phyloP scores from a whole-genome alignment of 1,140 invertebrate genomes.

The Drosophila murphyi region DNA sequence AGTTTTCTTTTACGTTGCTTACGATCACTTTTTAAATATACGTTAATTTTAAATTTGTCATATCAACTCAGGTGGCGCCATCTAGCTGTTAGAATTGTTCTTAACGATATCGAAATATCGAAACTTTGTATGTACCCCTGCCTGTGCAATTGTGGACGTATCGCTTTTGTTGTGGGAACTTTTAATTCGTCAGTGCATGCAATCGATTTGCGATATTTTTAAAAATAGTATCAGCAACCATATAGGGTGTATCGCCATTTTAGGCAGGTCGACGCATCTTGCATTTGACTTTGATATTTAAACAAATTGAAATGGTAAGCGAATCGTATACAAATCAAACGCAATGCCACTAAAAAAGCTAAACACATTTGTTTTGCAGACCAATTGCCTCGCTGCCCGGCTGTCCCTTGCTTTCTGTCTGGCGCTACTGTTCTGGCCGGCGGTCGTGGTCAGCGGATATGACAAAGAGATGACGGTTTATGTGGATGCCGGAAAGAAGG shows the following conservation, averaged over 20 bases:
- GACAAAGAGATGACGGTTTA: slow-evolving; percentile 89
- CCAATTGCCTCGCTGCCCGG: background rate
- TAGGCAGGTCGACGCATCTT: slow-evolving; percentile 22
- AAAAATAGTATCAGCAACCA: slow-evolving; percentile 49
- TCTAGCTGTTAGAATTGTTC: background rate
- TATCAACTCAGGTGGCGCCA: background rate
- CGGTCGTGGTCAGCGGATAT: slow-evolving; percentile 53
- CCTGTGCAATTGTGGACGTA: background rate
- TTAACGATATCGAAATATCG: slow-evolving; percentile 5
- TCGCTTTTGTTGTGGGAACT: slow-evolving; percentile 1
- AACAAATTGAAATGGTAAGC: slow-evolving; percentile 29
- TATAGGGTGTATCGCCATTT: slow-evolving; percentile 40
- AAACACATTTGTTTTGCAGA: background rate
- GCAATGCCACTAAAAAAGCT: background rate
- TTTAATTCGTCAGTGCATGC: background rate
- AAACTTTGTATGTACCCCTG: background rate
- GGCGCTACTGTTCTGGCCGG: slow-evolving; percentile 16
- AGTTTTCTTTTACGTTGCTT: background rate
- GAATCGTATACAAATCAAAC: background rate
- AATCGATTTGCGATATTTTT: slow-evolving; percentile 50
- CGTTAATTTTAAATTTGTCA: background rate
- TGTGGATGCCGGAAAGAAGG: slow-evolving; percentile 88
- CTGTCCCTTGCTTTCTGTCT: background rate
- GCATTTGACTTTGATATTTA: slow-evolving; percentile 4
- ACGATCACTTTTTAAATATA: background rate